Conservation (phyloP, 2,113 vertebrate genomes). For the Crypturellus undulatus region DNA sequence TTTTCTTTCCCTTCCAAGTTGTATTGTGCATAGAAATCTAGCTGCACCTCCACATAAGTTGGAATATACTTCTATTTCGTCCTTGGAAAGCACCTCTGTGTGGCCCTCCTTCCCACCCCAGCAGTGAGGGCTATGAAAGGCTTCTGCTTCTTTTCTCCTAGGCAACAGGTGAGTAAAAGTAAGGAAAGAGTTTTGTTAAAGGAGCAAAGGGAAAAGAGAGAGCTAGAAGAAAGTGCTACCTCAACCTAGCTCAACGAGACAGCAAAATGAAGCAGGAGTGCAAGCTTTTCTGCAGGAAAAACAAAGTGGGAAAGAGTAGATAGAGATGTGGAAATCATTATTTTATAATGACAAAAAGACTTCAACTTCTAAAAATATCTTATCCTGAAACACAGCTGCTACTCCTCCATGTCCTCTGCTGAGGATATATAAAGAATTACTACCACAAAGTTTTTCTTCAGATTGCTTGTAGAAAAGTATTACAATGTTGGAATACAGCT, state of each 20-base stretch:
- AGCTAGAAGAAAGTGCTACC: background rate
- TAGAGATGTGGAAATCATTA: background rate
- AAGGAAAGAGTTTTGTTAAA: background rate
- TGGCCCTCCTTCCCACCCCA: background rate
- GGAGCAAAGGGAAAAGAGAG: background rate
- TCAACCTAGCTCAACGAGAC: constrained; percentile 2
- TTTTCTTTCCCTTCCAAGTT: background rate
- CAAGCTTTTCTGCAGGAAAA: background rate
- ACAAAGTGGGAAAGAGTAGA: background rate
- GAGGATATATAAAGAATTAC: background rate
- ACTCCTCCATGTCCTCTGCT: background rate
- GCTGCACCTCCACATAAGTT: background rate
- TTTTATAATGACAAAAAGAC: background rate
- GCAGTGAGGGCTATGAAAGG: background rate
- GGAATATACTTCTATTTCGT: background rate
- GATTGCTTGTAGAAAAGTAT: background rate
- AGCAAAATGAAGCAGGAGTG: background rate
- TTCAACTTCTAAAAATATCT: background rate
- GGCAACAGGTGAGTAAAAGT: background rate
- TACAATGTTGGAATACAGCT: background rate
- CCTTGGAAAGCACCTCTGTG: background rate
- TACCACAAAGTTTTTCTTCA: background rate
- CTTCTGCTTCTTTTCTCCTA: background rate
- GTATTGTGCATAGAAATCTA: background rate
- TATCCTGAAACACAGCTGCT: background rate